Percentiles rank a stretch among this genome's conserved stretches.
Evolutionary conservation across 2,113 vertebrate species (phyloP).

Genomic region (Pteronura brasiliensis): DNA sequence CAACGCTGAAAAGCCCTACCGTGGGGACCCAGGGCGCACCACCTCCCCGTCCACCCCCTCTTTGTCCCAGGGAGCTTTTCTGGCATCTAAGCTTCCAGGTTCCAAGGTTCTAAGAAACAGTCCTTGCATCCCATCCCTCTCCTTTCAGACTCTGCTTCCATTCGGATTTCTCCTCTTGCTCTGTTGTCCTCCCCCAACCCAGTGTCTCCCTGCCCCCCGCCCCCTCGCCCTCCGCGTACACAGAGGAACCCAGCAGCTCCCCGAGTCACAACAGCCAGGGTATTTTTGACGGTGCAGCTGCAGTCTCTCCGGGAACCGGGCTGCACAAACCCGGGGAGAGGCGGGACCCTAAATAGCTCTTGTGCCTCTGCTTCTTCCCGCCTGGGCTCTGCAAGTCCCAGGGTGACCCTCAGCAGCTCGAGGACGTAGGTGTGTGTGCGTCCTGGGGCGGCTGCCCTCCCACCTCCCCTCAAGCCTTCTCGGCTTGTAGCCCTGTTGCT

Average conservation of each 20-base stretch:
- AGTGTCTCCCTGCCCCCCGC: not conserved
- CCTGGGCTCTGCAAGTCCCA: not conserved
- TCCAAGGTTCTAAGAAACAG: not conserved
- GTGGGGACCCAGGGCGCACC: not conserved
- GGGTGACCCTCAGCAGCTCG: fast-evolving
- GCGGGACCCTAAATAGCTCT: too few species aligned
- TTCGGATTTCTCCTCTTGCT: not conserved
- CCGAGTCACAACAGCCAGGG: not conserved
- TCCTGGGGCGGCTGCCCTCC: fast-evolving
- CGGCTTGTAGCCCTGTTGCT: too few species aligned
- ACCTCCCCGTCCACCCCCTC: not conserved
- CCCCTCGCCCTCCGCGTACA: too few species aligned
- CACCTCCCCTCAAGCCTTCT: fast-evolving
- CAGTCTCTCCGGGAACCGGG: not conserved
- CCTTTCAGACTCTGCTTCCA: slow-evolving; percentile 35
- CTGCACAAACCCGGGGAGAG: not conserved
- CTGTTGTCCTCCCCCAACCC: slow-evolving; percentile 15
- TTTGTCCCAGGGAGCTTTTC: not conserved
- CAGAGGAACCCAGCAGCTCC: not conserved
- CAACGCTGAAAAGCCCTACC: not conserved
- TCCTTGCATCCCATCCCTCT: slow-evolving; percentile 42
- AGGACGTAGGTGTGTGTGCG: fast-evolving
- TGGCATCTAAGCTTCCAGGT: not conserved
- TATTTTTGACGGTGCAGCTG: slow-evolving; percentile 32
- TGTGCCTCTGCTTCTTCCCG: not conserved